These are phyloP conservation scores for Temnothorax longispinosus DNA, from an alignment of 1,140 invertebrate species.

Conservation along the genomic window DNA sequence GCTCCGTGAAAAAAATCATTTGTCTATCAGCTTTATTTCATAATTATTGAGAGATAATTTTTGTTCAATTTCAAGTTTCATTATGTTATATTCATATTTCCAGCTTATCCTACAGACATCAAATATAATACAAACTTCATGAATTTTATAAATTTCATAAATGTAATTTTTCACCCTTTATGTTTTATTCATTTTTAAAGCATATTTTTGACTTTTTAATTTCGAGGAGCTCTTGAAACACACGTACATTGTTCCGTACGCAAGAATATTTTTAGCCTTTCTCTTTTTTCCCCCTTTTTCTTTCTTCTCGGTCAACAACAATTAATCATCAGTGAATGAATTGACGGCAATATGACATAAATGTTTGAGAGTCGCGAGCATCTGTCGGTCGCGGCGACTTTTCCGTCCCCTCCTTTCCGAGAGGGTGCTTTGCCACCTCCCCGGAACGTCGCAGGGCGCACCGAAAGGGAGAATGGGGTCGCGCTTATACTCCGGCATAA, in stretches of 20 bases:
- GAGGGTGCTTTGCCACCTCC: conserved; percentile 70
- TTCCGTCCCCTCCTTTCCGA: conserved; percentile 41
- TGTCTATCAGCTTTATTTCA: conserved; percentile 5
- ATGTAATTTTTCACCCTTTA: background rate
- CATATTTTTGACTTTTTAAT: background rate
- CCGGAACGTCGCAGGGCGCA: conserved; percentile 9
- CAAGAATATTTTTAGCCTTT: background rate
- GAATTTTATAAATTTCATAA: conserved; percentile 1
- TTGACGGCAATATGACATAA: conserved; percentile 59
- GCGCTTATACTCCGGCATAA: conserved; percentile 69
- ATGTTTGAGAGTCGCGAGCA: conserved; percentile 67
- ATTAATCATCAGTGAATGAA: conserved; percentile 62
- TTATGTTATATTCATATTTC: background rate
- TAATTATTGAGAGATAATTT: background rate
- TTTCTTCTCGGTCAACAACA: background rate
- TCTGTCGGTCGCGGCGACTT: conserved; percentile 69
- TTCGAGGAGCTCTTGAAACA: background rate
- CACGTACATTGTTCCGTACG: background rate
- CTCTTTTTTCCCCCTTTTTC: no score
- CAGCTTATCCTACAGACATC: background rate
- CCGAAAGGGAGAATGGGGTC: conserved; percentile 43
- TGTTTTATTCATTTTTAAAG: background rate
- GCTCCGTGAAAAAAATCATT: background rate
- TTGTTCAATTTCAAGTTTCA: background rate
- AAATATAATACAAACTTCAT: background rate